Conservation (phyloP, 2,113 vertebrate species). For the Amphiprion ocellaris region DNA sequence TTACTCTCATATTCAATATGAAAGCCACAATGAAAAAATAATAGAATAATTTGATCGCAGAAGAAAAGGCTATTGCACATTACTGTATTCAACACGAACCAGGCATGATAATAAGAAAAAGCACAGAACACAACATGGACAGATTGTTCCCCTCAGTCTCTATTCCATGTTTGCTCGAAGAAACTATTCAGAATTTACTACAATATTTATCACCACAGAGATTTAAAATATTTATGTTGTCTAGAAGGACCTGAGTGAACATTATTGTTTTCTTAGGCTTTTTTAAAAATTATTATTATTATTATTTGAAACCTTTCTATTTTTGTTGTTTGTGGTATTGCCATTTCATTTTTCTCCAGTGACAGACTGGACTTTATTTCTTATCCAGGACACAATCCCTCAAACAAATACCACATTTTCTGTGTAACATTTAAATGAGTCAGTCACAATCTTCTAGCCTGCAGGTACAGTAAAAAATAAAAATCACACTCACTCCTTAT, state of each 20-base stretch:
- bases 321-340: neutral
- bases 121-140: neutral
- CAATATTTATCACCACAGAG: neutral
- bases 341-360: neutral
- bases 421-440: no score
- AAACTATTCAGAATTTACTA: neutral
- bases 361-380: neutral
- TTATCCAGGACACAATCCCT: neutral
- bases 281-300: neutral
- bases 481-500: neutral
- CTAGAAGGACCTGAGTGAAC: neutral
- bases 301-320: neutral
- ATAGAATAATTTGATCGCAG: no score
- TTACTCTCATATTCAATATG: no score
- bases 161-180: neutral
- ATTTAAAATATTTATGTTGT: neutral
- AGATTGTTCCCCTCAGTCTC: neutral
- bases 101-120: neutral
- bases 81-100: neutral
- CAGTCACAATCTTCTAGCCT: neutral
- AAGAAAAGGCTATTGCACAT: neutral
- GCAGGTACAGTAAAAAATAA: neutral
- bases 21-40: no score
- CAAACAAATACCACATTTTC: neutral
- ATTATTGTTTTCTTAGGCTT: neutral